Percentiles rank a stretch among this genome's conserved stretches.
These are phyloP conservation scores for Hemiprocne comata DNA, from an alignment of 2,113 vertebrate species.

Conservation along the genomic window DNA sequence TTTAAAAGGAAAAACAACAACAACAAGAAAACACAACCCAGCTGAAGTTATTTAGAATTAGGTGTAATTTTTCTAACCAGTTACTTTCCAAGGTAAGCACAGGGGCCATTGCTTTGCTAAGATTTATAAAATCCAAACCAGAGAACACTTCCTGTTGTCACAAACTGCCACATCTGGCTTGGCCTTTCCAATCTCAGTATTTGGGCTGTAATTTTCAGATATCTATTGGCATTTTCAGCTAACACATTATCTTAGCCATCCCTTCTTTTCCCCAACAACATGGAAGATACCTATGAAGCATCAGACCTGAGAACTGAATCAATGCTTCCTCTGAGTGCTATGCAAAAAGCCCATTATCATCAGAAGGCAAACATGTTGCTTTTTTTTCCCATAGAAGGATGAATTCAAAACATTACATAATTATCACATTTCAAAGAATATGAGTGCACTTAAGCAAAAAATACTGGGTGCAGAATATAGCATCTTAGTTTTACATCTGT, in stretches of 20 bases:
- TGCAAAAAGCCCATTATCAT: background rate
- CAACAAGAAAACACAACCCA: background rate
- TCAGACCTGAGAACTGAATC: background rate
- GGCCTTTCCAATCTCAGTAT: background rate
- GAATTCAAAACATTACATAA: background rate
- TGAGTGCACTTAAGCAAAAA: background rate
- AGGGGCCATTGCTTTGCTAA: background rate
- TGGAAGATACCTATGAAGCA: background rate
- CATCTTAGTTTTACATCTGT: background rate
- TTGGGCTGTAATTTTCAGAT: background rate
- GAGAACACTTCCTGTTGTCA: background rate
- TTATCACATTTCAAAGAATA: background rate
- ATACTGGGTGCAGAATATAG: background rate
- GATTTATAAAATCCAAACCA: background rate
- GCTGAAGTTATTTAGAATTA: background rate
- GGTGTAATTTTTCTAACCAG: background rate
- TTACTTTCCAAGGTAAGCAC: background rate
- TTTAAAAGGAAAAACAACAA: background rate
- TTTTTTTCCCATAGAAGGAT: background rate
- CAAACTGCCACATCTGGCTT: background rate
- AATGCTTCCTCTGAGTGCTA: background rate
- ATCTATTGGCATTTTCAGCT: background rate
- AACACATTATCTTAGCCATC: background rate
- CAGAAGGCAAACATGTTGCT: background rate
- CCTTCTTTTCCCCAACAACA: background rate